These are phyloP conservation scores for Lepeophtheirus salmonis DNA, from an alignment of 1,140 invertebrate species.

Conservation along the genomic window DNA sequence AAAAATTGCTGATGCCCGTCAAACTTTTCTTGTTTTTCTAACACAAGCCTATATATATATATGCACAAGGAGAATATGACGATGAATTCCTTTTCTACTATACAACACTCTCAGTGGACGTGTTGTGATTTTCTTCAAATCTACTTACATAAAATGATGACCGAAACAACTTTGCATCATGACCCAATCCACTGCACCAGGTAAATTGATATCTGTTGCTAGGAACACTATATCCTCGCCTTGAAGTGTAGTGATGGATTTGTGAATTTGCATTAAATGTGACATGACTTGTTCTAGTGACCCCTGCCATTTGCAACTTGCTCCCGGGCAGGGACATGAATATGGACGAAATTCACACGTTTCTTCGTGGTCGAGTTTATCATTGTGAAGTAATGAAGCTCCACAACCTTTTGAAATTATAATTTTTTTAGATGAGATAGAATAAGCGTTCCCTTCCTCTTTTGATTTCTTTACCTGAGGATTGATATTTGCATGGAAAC, in stretches of 20 bases:
- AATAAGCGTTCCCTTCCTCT: no score
- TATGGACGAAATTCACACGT: slow-evolving; percentile 92
- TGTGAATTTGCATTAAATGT: slow-evolving; percentile 90
- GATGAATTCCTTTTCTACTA: no score
- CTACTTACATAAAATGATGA: slow-evolving; percentile 77
- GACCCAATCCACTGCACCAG: slow-evolving; percentile 98
- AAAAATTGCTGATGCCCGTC: slow-evolving; percentile 97
- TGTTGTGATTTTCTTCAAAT: no score
- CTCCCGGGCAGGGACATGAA: slow-evolving; percentile 91
- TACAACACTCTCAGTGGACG: no score
- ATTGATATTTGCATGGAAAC: slow-evolving; percentile 98
- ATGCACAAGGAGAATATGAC: no score
- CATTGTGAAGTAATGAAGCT: slow-evolving; percentile 75
- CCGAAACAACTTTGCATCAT: slow-evolving; percentile 99
- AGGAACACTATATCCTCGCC: slow-evolving; percentile 97
- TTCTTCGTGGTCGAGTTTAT: slow-evolving; percentile 96
- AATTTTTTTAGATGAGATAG: no score
- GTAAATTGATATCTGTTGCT: slow-evolving; percentile 96
- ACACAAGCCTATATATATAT: slow-evolving; percentile 55
- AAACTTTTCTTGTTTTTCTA: slow-evolving; percentile 97
- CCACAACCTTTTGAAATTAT: slow-evolving; percentile 42
- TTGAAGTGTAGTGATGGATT: slow-evolving; percentile 91
- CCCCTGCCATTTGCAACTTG: slow-evolving; percentile 97
- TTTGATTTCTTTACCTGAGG: no score
- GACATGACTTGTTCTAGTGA: slow-evolving; percentile 88